Evolutionary conservation across 2,888 invertebrate species (phyloP).

Genomic region (Drosophila melanosoma): DNA sequence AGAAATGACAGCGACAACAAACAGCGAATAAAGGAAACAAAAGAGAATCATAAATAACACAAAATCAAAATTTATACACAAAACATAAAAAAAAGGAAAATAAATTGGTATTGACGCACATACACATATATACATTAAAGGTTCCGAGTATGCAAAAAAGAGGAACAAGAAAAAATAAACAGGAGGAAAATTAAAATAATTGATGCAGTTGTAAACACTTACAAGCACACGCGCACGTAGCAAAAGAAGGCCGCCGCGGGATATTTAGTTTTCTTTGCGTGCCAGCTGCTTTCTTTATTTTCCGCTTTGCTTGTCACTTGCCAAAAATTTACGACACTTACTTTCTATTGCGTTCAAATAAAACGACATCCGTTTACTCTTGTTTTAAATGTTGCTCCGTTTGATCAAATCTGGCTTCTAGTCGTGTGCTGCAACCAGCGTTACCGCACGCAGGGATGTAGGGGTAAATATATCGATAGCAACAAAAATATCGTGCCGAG

Average conservation of each 20-base stretch:
- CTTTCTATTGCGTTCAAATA: conserved; percentile 23
- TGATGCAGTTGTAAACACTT: conserved; percentile 57
- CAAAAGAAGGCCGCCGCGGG: conserved; percentile 16
- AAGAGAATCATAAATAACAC: conserved; percentile 70
- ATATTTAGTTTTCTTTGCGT: conserved; percentile 6
- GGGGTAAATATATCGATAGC: conserved; percentile 56
- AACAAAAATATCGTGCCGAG: conserved; percentile 28
- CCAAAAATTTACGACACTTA: conserved; percentile 26
- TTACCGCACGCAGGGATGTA: conserved; percentile 58
- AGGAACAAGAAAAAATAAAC: conserved; percentile 3
- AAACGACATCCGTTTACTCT: conserved; percentile 23
- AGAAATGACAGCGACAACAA: conserved; percentile 66
- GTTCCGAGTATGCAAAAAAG: conserved; percentile 25
- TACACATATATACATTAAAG: conserved; percentile 3
- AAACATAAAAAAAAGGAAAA: conserved; percentile 4
- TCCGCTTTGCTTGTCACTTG: conserved; percentile 7
- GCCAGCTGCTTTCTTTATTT: conserved; percentile 1
- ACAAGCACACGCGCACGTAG: conserved; percentile 46
- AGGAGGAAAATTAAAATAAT: conserved; percentile 19
- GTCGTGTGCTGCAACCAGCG: conserved; percentile 49
- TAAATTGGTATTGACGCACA: conserved; percentile 2
- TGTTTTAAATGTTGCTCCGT: conserved; percentile 40
- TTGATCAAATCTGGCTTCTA: conserved; percentile 61
- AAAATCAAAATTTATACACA: conserved; percentile 58
- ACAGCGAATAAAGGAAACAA: conserved; percentile 76